Percentiles rank a stretch among this genome's conserved stretches.
Conservation (phyloP, 2,888 invertebrate species). For the Uloborus plumipes region DNA sequence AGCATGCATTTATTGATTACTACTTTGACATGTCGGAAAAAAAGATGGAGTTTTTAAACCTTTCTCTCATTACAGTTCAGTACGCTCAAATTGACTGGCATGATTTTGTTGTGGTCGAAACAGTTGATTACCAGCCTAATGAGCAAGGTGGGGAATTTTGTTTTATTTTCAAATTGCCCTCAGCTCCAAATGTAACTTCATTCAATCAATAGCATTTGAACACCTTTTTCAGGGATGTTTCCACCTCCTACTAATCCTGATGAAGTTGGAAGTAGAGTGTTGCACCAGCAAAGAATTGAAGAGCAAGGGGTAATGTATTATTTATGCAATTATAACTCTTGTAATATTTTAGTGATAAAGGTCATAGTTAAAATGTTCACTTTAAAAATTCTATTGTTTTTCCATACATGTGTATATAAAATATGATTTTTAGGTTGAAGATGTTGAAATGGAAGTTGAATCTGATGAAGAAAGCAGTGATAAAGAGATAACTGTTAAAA, state of each 20-base stretch:
- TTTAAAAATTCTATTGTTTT: neutral
- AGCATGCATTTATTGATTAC: neutral
- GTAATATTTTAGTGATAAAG: neutral
- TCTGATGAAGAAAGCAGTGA: conserved; percentile 76
- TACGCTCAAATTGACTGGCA: conserved; percentile 99
- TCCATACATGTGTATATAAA: neutral
- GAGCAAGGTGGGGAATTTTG: conserved; percentile 80
- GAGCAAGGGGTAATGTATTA: conserved; percentile 53
- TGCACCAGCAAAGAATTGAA: conserved; percentile 80
- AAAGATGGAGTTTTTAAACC: neutral
- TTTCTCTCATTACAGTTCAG: conserved; percentile 71
- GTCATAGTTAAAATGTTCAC: neutral
- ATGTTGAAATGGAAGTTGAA: conserved; percentile 91
- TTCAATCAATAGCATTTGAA: neutral
- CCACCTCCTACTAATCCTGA: conserved; percentile 97
- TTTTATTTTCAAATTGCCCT: neutral
- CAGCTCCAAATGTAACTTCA: neutral
- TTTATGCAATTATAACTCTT: neutral
- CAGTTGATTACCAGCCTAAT: conserved; percentile 97
- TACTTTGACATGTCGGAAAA: neutral
- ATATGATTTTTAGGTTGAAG: conserved; percentile 74
- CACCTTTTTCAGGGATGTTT: conserved; percentile 77
- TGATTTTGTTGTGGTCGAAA: conserved; percentile 99
- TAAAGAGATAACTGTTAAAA: conserved; percentile 35
- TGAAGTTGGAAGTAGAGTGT: conserved; percentile 93